Percentiles rank a stretch among this genome's conserved stretches.
These are phyloP conservation scores for Apis cerana DNA, from an alignment of 1,140 invertebrate species.

Conservation along the genomic window DNA sequence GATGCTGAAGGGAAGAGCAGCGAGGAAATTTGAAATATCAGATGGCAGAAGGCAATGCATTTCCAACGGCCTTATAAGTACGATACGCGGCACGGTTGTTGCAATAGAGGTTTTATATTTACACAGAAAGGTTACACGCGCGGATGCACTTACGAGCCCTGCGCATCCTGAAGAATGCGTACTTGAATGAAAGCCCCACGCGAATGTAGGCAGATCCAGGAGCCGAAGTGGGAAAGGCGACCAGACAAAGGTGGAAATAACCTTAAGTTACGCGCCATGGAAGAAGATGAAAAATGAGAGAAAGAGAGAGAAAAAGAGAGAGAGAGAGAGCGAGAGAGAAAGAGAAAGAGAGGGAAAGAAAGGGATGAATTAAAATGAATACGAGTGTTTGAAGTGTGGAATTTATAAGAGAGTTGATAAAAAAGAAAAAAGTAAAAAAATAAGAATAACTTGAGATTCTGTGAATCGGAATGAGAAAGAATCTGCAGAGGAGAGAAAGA, in stretches of 20 bases:
- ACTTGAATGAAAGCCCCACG: constrained; percentile 61
- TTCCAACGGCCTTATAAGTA: constrained; percentile 60
- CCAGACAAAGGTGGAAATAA: not conserved
- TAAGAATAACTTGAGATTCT: not conserved
- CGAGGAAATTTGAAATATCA: constrained; percentile 58
- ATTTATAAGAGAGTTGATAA: not conserved
- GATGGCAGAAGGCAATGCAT: constrained; percentile 35
- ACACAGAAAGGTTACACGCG: constrained; percentile 61
- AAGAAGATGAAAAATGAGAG: constrained; percentile 13
- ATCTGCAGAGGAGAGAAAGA: not conserved
- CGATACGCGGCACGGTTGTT: constrained; percentile 49
- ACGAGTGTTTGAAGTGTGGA: not conserved
- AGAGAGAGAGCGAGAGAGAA: not conserved
- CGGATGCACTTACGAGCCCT: constrained; percentile 59
- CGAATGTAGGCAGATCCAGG: not conserved
- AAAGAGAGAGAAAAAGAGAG: not conserved
- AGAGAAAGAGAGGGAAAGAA: not conserved
- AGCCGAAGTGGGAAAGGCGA: not conserved
- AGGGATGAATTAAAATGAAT: constrained; percentile 4
- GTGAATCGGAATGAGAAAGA: constrained; percentile 15
- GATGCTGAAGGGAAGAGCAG: not conserved
- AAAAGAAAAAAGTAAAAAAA: not conserved
- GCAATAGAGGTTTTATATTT: constrained; percentile 57
- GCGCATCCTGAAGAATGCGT: constrained; percentile 54
- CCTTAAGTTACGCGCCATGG: not conserved